Evolutionary conservation across 2,888 invertebrate genomes (phyloP).

Genomic region (Palloptera scutellata): DNA sequence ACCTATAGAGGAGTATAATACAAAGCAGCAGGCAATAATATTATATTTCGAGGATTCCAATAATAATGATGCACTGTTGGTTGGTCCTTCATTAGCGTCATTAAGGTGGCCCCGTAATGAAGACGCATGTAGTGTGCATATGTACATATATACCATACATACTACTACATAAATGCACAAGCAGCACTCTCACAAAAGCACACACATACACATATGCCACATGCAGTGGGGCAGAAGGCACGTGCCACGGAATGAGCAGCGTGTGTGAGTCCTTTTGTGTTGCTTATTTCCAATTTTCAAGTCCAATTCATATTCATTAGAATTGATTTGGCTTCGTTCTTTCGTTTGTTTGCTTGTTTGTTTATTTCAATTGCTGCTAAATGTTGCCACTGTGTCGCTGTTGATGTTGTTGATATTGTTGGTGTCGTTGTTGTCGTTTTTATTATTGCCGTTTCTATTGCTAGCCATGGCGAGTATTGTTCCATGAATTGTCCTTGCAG

Average conservation of each 20-base stretch:
- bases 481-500: not conserved
- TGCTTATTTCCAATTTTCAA: not conserved
- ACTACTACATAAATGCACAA: not conserved
- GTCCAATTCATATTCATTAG: constrained; percentile 18
- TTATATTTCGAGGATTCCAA: too few relatives aligned
- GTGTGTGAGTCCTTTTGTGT: constrained; percentile 1
- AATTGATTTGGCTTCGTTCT: constrained; percentile 24
- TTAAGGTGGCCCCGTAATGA: constrained; percentile 6
- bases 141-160: too few relatives aligned
- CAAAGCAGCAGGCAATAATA: too few relatives aligned
- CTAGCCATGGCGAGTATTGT: constrained; percentile 12
- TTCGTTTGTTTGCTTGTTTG: not conserved
- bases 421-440: constrained; percentile 13
- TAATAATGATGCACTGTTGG: constrained; percentile 6
- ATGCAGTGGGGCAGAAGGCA: not conserved
- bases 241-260: not conserved
- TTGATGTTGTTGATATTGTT: constrained; percentile 15
- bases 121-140: constrained; percentile 5
- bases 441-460: constrained; percentile 7
- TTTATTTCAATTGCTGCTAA: constrained; percentile 1
- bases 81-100: constrained; percentile 6
- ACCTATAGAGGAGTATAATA: too few relatives aligned
- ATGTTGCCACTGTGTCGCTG: not conserved
- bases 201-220: not conserved
- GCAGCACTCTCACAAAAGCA: not conserved